These are phyloP conservation scores for Pandemis corylana DNA, from an alignment of 2,888 invertebrate species.

Conservation along the genomic window DNA sequence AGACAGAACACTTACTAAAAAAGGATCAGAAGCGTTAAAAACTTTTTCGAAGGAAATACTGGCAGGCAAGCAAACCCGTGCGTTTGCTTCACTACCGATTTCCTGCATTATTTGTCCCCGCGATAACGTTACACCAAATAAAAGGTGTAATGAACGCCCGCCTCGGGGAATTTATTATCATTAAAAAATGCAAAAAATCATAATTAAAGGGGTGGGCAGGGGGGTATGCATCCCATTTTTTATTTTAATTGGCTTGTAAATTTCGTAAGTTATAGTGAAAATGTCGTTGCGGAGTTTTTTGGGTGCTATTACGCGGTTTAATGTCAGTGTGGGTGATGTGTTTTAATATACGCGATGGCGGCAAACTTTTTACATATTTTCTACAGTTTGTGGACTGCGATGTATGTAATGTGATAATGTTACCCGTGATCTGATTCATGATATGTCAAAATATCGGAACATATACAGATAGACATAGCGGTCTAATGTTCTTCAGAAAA, in stretches of 20 bases:
- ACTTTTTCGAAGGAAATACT: background rate
- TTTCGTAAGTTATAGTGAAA: conserved; percentile 77
- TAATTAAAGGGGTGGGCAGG: conserved; percentile 79
- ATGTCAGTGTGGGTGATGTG: conserved; percentile 1
- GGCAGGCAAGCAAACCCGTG: background rate
- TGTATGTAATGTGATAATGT: too few species aligned
- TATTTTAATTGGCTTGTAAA: conserved; percentile 84
- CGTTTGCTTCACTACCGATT: background rate
- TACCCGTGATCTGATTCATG: too few species aligned
- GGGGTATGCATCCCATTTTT: conserved; percentile 78
- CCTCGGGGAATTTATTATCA: conserved; percentile 79
- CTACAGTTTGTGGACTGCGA: too few species aligned
- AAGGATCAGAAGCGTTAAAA: background rate
- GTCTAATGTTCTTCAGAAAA: too few species aligned
- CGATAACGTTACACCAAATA: conserved; percentile 48
- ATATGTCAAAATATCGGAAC: too few species aligned
- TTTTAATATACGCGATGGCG: background rate
- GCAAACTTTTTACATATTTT: too few species aligned
- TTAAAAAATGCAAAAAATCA: conserved; percentile 83
- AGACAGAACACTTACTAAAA: too few species aligned
- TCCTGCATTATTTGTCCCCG: conserved; percentile 24
- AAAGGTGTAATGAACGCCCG: conserved; percentile 59
- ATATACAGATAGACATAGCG: too few species aligned
- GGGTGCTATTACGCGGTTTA: conserved; percentile 33
- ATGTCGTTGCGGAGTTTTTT: conserved; percentile 41